Conservation (phyloP, 2,797 vertebrate genomes). For the Carcharodon carcharias region DNA sequence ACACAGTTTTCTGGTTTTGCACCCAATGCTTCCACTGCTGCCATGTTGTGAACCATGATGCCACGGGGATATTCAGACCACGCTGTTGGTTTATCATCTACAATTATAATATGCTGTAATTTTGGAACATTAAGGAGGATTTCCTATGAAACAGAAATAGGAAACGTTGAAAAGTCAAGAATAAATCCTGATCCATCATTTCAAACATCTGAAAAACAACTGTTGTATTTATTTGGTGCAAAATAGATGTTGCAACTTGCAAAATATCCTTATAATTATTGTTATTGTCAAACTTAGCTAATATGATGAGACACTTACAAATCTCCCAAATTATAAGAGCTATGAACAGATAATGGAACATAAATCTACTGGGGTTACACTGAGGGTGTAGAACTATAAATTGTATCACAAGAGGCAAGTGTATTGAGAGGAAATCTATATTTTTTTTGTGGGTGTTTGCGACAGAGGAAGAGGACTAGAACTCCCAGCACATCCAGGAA, state of each 20-base stretch:
- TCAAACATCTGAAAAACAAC: background rate
- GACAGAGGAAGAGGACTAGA: too few species aligned
- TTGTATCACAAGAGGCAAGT: background rate
- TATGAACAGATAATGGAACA: background rate
- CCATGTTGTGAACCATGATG: conserved; percentile 80
- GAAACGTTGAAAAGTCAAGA: background rate
- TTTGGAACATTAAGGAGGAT: conserved; percentile 75
- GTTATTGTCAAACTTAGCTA: background rate
- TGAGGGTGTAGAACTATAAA: too few species aligned
- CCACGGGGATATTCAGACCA: conserved; percentile 71
- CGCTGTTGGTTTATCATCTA: conserved; percentile 66
- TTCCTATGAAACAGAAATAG: conserved; percentile 53
- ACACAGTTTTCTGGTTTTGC: conserved; percentile 64
- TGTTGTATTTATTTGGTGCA: background rate
- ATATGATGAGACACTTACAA: background rate
- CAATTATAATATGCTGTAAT: conserved; percentile 77
- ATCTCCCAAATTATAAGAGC: background rate
- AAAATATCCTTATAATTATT: background rate
- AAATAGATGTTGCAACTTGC: background rate
- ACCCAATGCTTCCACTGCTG: conserved; percentile 76
- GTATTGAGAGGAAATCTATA: background rate
- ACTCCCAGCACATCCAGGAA: too few species aligned
- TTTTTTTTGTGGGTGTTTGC: too few species aligned
- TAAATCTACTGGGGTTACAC: background rate
- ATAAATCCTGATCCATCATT: background rate